Evolutionary conservation across 2,797 vertebrate species (phyloP).

Genomic region (Coreius guichenoti): DNA sequence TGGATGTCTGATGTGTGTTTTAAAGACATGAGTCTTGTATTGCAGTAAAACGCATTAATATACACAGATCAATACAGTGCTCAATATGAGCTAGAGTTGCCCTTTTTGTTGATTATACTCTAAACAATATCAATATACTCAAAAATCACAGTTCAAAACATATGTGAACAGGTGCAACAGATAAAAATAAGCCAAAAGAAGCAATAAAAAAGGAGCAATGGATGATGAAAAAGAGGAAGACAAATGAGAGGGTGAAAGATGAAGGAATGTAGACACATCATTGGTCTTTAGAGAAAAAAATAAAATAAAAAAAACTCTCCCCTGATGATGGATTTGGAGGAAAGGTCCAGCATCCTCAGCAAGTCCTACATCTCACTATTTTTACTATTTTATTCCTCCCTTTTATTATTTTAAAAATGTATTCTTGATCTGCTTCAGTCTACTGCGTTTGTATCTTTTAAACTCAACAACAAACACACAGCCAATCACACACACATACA

Average conservation of each 20-base stretch:
- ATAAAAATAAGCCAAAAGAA: conserved; percentile 51
- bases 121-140: conserved; percentile 42
- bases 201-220: conserved; percentile 51
- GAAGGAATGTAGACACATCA: conserved; percentile 60
- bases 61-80: conserved; percentile 25
- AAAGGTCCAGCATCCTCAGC: conserved; percentile 29
- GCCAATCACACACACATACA: conserved; percentile 31
- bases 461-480: conserved; percentile 38
- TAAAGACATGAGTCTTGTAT: conserved; percentile 1
- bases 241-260: conserved; percentile 64
- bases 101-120: conserved; percentile 56
- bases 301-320: conserved; percentile 57
- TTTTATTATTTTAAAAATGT: neutral
- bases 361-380: neutral
- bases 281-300: conserved; percentile 48
- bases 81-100: conserved; percentile 41
- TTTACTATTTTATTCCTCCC: conserved; percentile 14
- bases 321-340: conserved; percentile 37
- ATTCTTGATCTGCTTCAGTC: neutral
- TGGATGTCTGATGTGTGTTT: conserved; percentile 18
- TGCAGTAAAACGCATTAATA: conserved; percentile 6
- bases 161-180: conserved; percentile 66
- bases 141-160: conserved; percentile 68
- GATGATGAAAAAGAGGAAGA: conserved; percentile 55
- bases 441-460: neutral